These are phyloP conservation scores for Nibea albiflora DNA, from an alignment of 2,113 vertebrate species.

Conservation along the genomic window DNA sequence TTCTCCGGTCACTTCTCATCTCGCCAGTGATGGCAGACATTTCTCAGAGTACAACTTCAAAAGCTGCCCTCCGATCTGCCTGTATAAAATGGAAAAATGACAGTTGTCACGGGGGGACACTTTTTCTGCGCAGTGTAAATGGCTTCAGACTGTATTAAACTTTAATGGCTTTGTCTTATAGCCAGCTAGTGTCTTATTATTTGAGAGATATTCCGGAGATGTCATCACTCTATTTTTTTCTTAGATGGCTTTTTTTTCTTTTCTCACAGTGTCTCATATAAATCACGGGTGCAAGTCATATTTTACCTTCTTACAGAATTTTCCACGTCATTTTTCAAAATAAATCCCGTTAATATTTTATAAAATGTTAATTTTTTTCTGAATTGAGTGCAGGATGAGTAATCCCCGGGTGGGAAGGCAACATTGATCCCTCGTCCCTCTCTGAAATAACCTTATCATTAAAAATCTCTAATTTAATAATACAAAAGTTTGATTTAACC, in stretches of 20 bases:
- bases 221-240: constrained; percentile 1
- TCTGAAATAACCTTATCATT: background rate
- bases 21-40: constrained; percentile 57
- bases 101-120: constrained; percentile 39
- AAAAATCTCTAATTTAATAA: background rate
- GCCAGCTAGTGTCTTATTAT: constrained; percentile 35
- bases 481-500: background rate
- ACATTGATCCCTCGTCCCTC: background rate
- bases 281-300: background rate
- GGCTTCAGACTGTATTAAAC: constrained; percentile 25
- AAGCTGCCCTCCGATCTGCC: constrained; percentile 59
- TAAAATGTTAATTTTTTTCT: background rate
- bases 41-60: constrained; percentile 60
- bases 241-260: background rate
- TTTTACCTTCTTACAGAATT: background rate
- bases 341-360: background rate
- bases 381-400: background rate
- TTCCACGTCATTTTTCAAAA: background rate
- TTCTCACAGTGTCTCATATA: background rate
- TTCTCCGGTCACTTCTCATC: constrained; percentile 81
- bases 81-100: constrained; percentile 64
- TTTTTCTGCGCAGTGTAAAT: constrained; percentile 34
- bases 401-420: background rate
- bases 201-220: background rate
- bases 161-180: constrained; percentile 28